A percentile compares a stretch with the other conserved stretches of the same genome.
These are phyloP conservation scores for Eremophila alpestris DNA, from an alignment of 2,797 vertebrate species.

Conservation along the genomic window DNA sequence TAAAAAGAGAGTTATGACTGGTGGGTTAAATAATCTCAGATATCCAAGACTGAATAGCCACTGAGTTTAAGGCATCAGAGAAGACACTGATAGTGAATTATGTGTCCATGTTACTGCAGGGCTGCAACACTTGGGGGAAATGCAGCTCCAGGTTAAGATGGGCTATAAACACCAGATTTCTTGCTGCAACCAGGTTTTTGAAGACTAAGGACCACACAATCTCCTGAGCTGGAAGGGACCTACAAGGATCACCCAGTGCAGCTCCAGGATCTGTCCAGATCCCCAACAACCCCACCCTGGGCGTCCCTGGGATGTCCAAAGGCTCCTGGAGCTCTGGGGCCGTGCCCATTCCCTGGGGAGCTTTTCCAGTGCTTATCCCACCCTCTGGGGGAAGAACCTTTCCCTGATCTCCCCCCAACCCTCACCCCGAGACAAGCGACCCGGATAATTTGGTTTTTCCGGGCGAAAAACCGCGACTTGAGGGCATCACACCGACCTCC, in stretches of 20 bases:
- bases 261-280: fast-evolving
- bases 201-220: neutral
- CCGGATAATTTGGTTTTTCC: fast-evolving
- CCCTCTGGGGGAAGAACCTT: neutral
- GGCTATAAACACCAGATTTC: fast-evolving
- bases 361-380: neutral
- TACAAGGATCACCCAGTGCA: fast-evolving
- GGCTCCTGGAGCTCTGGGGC: neutral
- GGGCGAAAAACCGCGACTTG: fast-evolving
- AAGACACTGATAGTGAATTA: fast-evolving
- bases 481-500: constrained; percentile 78
- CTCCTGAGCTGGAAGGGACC: neutral
- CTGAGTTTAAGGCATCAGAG: fast-evolving
- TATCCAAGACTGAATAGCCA: fast-evolving
- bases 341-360: neutral
- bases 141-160: fast-evolving
- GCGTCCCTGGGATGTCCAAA: fast-evolving
- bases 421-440: neutral
- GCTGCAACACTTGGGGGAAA: neutral
- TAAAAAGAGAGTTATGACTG: neutral
- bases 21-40: neutral
- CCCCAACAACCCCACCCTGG: neutral
- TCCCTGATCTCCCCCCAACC: neutral
- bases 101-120: fast-evolving
- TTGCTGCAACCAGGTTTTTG: neutral